phyloP scores from a whole-genome alignment of 1,140 invertebrate species.

The Trichonephila clavipes region DNA sequence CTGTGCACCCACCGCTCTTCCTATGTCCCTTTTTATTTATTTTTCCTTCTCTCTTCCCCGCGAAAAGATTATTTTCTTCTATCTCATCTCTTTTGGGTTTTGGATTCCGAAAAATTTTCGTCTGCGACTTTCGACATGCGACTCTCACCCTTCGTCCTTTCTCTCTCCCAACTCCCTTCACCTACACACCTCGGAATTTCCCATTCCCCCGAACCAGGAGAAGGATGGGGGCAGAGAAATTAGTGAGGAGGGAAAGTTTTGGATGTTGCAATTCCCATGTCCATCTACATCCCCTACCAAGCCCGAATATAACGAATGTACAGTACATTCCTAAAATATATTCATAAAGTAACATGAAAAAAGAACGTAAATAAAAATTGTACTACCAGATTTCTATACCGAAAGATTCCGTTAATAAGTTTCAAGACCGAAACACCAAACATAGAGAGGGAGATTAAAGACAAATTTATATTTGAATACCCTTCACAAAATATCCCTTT shows the following conservation, averaged over 20 bases:
- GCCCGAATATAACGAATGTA: too few relatives aligned
- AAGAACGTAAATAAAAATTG: too few relatives aligned
- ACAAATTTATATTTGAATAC: too few relatives aligned
- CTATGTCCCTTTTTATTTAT: conserved; percentile 1
- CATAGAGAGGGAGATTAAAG: too few relatives aligned
- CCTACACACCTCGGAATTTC: neutral
- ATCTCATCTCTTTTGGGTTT: neutral
- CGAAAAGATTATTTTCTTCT: conserved; percentile 25
- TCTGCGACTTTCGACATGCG: neutral
- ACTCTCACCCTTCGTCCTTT: neutral
- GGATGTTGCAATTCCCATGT: neutral
- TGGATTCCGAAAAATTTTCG: neutral
- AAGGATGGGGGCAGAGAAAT: neutral
- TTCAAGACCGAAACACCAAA: too few relatives aligned
- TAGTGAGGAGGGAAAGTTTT: neutral
- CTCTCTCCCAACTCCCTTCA: neutral
- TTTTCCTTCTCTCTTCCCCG: neutral
- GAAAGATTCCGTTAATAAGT: too few relatives aligned
- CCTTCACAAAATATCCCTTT: too few relatives aligned
- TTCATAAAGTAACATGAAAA: too few relatives aligned
- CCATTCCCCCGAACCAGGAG: neutral
- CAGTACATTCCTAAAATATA: too few relatives aligned
- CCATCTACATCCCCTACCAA: too few relatives aligned
- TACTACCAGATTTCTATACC: too few relatives aligned
- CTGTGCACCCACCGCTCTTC: neutral